Evolutionary conservation across 1,140 invertebrate species (phyloP), one percentile per base, ranked within the genome.

Genomic region (Bombus pascuorum): DNA sequence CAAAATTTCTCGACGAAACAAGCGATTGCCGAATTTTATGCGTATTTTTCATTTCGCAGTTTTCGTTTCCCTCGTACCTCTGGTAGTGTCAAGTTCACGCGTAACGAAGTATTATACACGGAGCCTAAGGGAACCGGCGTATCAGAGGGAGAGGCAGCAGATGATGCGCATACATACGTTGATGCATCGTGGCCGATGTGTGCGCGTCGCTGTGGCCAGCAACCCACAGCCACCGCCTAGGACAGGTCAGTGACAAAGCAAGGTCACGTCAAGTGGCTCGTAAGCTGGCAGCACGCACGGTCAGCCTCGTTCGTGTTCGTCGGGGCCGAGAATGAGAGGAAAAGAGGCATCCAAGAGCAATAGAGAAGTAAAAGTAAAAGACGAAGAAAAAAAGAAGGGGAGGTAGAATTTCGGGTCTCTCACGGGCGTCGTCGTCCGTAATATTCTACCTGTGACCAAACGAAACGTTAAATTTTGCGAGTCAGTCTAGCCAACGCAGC

Each of bases 171-270:
- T 42, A 32, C 44, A 42, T 42, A 32, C 44, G 68, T 44, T 73
- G 65, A 62, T 13, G 76, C 39, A 57, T 59, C 32, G 34, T 28
- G 37, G 57, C 34, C n/a, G 71, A 59, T 32, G 68, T 53, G 81
- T 32, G 62, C n/a, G 66, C 66, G 75, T 59, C 66, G 87, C 81
- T 70, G 89, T 85, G 88, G 88, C 73, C 82, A 80, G 78, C 85
- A 80, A 79, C 34, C 71, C 84, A 66, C 80, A 77, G 89, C 86
- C 85, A 91, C 91, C 89, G 91, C 86, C 93, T 95, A 94, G 93
- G 93, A 94, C 94, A 94, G 94, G 94, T 95, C 94, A 95, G 94
- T 95, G 93, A 95, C 94, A 94, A 94, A 94, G 92, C 93, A 95
- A 95, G 93, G 94, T 94, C 93, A 92, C 86, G 83, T 89, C 89